These are phyloP conservation scores for Helicolenus hilgendorfi DNA, from an alignment of 2,797 vertebrate species.

Conservation along the genomic window DNA sequence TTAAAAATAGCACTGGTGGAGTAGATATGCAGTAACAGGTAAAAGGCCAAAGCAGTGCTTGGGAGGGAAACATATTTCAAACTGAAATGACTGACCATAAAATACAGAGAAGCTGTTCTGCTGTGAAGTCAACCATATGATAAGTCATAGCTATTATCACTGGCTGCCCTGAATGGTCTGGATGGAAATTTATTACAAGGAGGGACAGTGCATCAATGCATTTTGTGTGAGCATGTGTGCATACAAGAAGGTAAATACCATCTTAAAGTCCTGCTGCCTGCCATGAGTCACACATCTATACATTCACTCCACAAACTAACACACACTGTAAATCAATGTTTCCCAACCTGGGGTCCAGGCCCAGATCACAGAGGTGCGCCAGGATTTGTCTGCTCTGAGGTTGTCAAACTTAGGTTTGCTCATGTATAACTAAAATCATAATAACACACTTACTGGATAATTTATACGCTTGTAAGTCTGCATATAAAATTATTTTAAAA, in stretches of 20 bases:
- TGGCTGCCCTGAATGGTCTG: background rate
- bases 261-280: background rate
- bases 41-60: background rate
- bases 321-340: background rate
- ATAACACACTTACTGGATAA: too few species aligned
- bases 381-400: too few species aligned
- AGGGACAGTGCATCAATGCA: background rate
- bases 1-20: conserved; percentile 1
- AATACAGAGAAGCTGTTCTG: conserved; percentile 3
- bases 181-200: background rate
- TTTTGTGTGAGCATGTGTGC: background rate
- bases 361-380: too few species aligned
- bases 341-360: background rate
- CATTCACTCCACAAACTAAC: background rate
- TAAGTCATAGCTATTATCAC: background rate
- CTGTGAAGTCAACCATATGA: conserved; percentile 10
- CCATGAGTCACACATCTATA: background rate
- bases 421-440: too few species aligned
- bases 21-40: background rate
- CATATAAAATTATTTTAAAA: too few species aligned
- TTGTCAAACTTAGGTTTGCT: too few species aligned
- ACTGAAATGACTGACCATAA: conserved; percentile 17
- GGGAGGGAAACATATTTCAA: background rate
- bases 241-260: background rate
- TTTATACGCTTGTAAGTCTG: fast-evolving